Evolutionary conservation across 2,888 invertebrate species (phyloP).

Genomic region (Conistra vaccinii): DNA sequence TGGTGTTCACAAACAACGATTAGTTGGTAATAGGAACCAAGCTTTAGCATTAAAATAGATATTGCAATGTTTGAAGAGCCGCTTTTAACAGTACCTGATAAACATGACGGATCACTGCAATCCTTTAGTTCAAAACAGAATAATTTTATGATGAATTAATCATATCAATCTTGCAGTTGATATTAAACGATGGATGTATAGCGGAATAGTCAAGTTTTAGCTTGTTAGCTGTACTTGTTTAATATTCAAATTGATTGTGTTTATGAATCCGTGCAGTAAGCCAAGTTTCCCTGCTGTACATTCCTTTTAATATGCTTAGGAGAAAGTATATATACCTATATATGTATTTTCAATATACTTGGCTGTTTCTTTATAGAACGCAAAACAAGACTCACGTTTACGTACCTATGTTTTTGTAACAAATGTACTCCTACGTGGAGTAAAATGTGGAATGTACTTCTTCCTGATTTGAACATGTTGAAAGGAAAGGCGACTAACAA

Average conservation of each 20-base stretch:
- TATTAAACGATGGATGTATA: conserved; percentile 45
- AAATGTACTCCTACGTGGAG: no score
- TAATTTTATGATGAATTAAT: conserved; percentile 54
- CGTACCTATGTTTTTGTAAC: neutral
- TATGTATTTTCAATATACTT: neutral
- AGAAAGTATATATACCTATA: neutral
- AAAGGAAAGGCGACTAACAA: no score
- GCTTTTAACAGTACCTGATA: conserved; percentile 41
- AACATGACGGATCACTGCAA: conserved; percentile 43
- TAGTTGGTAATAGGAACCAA: neutral
- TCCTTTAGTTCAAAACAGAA: conserved; percentile 43
- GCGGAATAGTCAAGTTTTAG: conserved; percentile 17
- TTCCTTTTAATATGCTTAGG: neutral
- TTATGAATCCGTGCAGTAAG: neutral
- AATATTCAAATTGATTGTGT: conserved; percentile 36
- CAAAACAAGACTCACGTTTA: neutral
- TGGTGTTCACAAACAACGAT: neutral
- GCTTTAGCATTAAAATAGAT: neutral
- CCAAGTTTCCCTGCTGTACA: neutral
- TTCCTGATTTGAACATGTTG: no score
- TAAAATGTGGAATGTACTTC: no score
- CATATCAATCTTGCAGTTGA: conserved; percentile 51
- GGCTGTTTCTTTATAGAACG: neutral
- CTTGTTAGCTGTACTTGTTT: conserved; percentile 16
- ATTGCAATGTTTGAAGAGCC: conserved; percentile 23